These are phyloP conservation scores for Aphelenchoides avenae DNA, from an alignment of 1,140 invertebrate genomes.

Conservation along the genomic window DNA sequence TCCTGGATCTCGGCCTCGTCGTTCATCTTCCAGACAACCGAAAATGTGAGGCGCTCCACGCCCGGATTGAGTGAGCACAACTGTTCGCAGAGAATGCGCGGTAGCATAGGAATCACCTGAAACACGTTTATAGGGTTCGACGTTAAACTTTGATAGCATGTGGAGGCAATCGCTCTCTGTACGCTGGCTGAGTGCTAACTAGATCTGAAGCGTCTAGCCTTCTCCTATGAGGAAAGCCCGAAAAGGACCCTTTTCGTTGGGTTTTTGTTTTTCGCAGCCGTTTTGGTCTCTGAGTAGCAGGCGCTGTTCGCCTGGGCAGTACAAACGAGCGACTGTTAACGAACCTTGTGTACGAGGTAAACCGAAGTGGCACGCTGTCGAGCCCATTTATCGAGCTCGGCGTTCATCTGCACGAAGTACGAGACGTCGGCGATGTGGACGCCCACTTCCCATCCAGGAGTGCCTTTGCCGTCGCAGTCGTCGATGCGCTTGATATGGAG, in stretches of 20 bases:
- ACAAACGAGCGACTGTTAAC: too few relatives aligned
- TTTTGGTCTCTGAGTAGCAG: too few relatives aligned
- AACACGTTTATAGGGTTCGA: constrained; percentile 63
- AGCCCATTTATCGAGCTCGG: constrained; percentile 70
- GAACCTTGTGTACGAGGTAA: constrained; percentile 60
- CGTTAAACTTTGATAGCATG: too few relatives aligned
- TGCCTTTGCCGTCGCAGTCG: constrained; percentile 68
- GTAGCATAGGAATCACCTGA: constrained; percentile 75
- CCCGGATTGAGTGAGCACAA: constrained; percentile 79
- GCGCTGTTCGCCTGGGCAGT: too few relatives aligned
- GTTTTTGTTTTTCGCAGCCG: too few relatives aligned
- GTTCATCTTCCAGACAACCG: constrained; percentile 84
- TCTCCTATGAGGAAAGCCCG: too few relatives aligned
- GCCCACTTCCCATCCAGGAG: constrained; percentile 71
- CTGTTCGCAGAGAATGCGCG: constrained; percentile 74
- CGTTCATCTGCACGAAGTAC: constrained; percentile 81
- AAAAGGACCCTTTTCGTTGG: too few relatives aligned
- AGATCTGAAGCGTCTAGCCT: too few relatives aligned
- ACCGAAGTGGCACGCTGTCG: constrained; percentile 42
- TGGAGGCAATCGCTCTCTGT: too few relatives aligned
- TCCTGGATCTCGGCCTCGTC: constrained; percentile 76
- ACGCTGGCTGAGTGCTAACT: too few relatives aligned
- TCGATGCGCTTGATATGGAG: constrained; percentile 70
- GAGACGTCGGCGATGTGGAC: constrained; percentile 89
- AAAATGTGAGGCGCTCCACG: constrained; percentile 84